Evolutionary conservation across 2,888 invertebrate genomes (phyloP).

Genomic region (Papilio demoleus): DNA sequence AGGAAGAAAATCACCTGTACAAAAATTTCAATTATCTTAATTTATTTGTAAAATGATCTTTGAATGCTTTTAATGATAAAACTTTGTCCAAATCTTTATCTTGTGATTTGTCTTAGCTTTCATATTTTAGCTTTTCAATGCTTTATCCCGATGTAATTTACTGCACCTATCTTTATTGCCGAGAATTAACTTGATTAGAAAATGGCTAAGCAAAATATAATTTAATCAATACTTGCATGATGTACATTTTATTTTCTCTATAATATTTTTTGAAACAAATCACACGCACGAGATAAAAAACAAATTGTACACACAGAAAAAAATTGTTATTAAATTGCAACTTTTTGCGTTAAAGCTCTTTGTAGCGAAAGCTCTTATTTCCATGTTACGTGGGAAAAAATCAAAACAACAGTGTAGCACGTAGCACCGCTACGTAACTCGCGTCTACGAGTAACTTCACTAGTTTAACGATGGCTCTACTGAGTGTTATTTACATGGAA

Average conservation of each 20-base stretch:
- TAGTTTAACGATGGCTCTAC: slow-evolving; percentile 38
- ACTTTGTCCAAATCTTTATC: too few species aligned
- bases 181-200: too few species aligned
- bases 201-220: too few species aligned
- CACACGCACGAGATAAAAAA: neutral
- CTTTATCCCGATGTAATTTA: too few species aligned
- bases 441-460: slow-evolving; percentile 30
- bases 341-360: slow-evolving; percentile 11
- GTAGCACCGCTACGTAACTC: slow-evolving; percentile 20
- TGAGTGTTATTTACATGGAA: slow-evolving; percentile 37
- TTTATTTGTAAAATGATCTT: too few species aligned
- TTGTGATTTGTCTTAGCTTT: too few species aligned
- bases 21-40: too few species aligned
- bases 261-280: neutral
- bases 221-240: too few species aligned
- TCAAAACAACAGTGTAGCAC: slow-evolving; percentile 23
- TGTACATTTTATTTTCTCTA: neutral
- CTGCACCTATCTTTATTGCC: too few species aligned
- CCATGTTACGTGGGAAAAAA: slow-evolving; percentile 28
- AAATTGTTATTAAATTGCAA: neutral
- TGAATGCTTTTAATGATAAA: too few species aligned
- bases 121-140: too few species aligned
- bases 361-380: slow-evolving; percentile 13
- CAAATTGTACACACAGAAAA: neutral
- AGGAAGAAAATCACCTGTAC: neutral